These are phyloP conservation scores for Oncorhynchus gorbuscha DNA, from an alignment of 2,113 vertebrate species.

Conservation along the genomic window DNA sequence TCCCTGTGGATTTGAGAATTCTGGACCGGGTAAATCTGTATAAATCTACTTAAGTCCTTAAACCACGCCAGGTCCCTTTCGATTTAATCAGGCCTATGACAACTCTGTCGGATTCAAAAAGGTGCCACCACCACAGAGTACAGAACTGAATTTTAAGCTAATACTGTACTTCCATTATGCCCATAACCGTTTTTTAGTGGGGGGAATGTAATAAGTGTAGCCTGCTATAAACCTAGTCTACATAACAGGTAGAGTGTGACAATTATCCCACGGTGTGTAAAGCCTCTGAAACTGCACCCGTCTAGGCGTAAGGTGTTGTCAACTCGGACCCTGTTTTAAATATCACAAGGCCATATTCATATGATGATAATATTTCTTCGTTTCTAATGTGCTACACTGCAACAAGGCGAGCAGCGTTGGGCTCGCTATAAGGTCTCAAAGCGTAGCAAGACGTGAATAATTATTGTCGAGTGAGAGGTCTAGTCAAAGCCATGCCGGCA, in stretches of 20 bases:
- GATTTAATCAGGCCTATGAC: not conserved
- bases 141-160: not conserved
- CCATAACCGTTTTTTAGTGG: not conserved
- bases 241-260: not conserved
- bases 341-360: slow-evolving; percentile 19
- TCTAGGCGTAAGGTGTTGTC: slow-evolving; percentile 14
- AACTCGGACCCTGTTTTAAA: slow-evolving; percentile 54
- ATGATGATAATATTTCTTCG: not conserved
- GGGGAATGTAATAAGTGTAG: not conserved
- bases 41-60: slow-evolving; percentile 7
- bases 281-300: not conserved
- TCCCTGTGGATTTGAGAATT: slow-evolving; percentile 15
- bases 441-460: slow-evolving; percentile 20
- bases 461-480: slow-evolving; percentile 20
- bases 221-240: not conserved
- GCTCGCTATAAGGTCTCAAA: slow-evolving; percentile 44
- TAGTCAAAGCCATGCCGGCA: slow-evolving; percentile 59
- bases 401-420: slow-evolving; percentile 10
- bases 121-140: not conserved
- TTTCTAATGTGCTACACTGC: not conserved
- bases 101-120: slow-evolving; percentile 3
- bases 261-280: not conserved
- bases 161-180: not conserved
- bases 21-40: slow-evolving; percentile 6
- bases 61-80: slow-evolving; percentile 1